These are phyloP conservation scores for Pantelozetes paolii DNA, from an alignment of 2,888 invertebrate genomes.

Conservation along the genomic window DNA sequence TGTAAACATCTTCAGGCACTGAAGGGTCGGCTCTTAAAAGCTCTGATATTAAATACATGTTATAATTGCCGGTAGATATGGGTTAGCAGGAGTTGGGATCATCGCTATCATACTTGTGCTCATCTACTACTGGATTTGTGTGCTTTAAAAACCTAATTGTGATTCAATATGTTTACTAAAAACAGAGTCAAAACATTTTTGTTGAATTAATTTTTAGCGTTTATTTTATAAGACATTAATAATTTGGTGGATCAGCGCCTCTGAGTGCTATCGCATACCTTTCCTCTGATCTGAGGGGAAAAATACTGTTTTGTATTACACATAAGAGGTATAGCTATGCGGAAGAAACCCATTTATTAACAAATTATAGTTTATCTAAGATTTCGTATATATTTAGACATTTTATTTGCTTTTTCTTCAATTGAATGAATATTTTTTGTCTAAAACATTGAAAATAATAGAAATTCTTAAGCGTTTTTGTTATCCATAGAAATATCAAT, in stretches of 20 bases:
- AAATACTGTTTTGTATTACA: no score
- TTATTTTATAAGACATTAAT: not conserved
- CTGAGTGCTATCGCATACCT: not conserved
- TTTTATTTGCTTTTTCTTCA: not conserved
- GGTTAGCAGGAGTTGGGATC: not conserved
- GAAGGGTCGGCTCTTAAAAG: not conserved
- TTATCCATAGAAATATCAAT: no score
- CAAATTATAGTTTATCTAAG: not conserved
- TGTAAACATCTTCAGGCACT: not conserved
- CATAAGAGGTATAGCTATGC: no score
- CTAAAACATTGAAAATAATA: no score
- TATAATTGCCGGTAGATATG: not conserved
- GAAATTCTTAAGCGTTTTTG: no score
- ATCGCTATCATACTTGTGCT: not conserved
- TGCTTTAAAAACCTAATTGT: no score
- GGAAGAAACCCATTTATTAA: constrained; percentile 28
- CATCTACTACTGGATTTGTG: not conserved
- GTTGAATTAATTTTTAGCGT: no score
- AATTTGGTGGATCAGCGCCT: not conserved
- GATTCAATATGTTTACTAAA: no score
- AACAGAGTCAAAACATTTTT: no score
- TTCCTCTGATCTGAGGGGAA: not conserved
- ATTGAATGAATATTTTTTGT: not conserved
- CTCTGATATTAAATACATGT: no score
- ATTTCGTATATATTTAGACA: constrained; percentile 5